Conservation (phyloP, 2,113 vertebrate species). For the Hemibagrus wyckioides region DNA sequence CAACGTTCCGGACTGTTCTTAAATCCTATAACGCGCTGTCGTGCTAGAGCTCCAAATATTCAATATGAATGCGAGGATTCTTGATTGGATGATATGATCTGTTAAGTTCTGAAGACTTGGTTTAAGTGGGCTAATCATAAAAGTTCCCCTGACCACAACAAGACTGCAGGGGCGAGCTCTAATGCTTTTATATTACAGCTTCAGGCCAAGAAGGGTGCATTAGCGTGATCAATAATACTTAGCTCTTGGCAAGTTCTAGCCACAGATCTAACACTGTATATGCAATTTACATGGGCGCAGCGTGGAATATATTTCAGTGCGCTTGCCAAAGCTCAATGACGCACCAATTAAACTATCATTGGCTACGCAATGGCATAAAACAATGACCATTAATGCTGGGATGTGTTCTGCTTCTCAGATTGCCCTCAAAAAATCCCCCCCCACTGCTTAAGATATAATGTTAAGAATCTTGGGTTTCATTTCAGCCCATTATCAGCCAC, state of each 20-base stretch:
- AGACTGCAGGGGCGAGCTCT: neutral
- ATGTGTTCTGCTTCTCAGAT: neutral
- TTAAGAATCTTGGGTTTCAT: neutral
- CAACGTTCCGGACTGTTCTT: neutral
- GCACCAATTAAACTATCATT: slow-evolving; percentile 24
- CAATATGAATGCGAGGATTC: neutral
- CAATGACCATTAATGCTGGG: neutral
- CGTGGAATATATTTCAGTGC: neutral
- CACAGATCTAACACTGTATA: slow-evolving; percentile 15
- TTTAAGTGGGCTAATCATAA: slow-evolving; percentile 19
- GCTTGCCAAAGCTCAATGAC: slow-evolving; percentile 20
- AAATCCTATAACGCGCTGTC: neutral
- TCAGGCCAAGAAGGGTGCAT: slow-evolving; percentile 14
- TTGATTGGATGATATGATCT: neutral
- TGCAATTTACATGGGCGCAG: neutral
- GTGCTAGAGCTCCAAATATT: neutral
- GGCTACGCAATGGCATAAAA: neutral
- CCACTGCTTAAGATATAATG: neutral
- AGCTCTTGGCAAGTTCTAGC: neutral
- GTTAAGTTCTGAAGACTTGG: slow-evolving; percentile 11
- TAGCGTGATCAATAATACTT: slow-evolving; percentile 38
- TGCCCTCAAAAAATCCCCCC: neutral
- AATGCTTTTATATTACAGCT: slow-evolving; percentile 23
- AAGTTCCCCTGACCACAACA: slow-evolving; percentile 36
- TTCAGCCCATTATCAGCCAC: neutral